Base-by-base conservation (phyloP, 2,797 vertebrate species). In the Oophaga sylvatica region DNA sequence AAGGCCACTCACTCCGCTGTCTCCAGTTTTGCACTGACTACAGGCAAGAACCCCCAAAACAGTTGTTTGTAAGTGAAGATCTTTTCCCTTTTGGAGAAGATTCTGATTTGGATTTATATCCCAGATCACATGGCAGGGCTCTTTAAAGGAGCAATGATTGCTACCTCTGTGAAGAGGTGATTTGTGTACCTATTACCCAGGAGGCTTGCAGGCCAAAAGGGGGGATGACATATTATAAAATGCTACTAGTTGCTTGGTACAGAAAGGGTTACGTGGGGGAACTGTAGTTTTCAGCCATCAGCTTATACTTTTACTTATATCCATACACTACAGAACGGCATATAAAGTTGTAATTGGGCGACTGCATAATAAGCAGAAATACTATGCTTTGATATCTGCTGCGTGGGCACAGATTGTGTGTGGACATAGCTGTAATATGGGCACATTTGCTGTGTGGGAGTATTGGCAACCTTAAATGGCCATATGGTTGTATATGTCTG, bases 371-470 rank as follows among this genome's bases (percentile, higher is more conserved):
- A 35, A 75, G 71, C 71, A 75, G 20, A 12, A 48, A 48, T 48
- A 26, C 75, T 29, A 56, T 56, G 75, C 71, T 26, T 63, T 35
- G 56, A 57, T 41, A 35, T 31, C 48, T n/a, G 75, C 13, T 26
- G 20, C 2, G 75, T 77, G 75, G 75, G 75, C 48, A 53, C 73
- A 56, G 48, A 53, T 77, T 77, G 75, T 77, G 41, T 76, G 48
- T 53, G 75, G 75, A 77, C 75, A 75, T 77, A 56, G 75, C 75
- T 56, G 22, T 77, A 56, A 53, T 56, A 26, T n/a, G 41, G 22
- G 75, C 75, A 77, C 48, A 77, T 53, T 77, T 77, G 75, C 45
- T 77, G 75, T 77, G 75, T 77, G 75, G 75, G 75, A 77, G 12
- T 77, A 16, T 77, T 77, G 75, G 75, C 75, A 77, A 77, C 48